Conservation (phyloP, 2,113 vertebrate species). For the Halcyon senegalensis region DNA sequence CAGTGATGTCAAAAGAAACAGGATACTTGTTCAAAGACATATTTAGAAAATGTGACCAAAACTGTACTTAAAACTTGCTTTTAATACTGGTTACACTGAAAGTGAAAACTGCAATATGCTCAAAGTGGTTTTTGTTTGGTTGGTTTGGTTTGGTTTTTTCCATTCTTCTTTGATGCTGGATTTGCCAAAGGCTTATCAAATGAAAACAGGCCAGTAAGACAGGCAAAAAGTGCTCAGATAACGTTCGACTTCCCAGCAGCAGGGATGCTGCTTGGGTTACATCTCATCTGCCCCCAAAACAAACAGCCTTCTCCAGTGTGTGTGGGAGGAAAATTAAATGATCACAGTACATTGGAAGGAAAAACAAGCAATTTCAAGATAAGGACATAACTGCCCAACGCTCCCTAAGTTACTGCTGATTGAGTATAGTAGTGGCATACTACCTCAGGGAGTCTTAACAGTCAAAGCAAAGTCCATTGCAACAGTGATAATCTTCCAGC, state of each 20-base stretch:
- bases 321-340: not conserved
- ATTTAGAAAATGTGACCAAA: not conserved
- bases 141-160: not conserved
- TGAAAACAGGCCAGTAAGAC: not conserved
- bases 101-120: not conserved
- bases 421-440: not conserved
- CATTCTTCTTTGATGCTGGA: not conserved
- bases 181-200: constrained; percentile 8
- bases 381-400: not conserved
- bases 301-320: not conserved
- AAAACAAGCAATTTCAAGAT: not conserved
- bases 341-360: not conserved
- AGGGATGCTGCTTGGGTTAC: not conserved
- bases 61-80: not conserved
- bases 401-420: not conserved
- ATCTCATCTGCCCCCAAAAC: not conserved
- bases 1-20: not conserved
- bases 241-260: not conserved
- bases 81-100: not conserved
- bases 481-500: not conserved
- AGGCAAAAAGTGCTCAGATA: not conserved
- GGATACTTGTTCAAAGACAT: not conserved
- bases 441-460: not conserved
- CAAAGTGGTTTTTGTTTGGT: not conserved
- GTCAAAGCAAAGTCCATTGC: not conserved